Evolutionary conservation across 2,113 vertebrate genomes (phyloP).

Genomic region (Anoura caudifer): DNA sequence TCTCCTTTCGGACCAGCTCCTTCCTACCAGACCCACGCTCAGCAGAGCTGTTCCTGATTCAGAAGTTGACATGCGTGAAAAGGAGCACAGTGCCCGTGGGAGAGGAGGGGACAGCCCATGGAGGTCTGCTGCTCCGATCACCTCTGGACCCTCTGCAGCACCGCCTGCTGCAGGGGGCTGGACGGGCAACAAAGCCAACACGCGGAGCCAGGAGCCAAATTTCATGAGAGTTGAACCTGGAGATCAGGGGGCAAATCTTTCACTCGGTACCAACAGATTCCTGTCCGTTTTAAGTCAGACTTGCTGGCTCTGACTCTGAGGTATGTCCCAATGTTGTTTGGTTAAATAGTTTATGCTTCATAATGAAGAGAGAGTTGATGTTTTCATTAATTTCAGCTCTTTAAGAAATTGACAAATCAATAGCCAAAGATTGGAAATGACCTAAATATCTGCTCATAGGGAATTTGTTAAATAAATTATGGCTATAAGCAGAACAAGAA

Average conservation of each 20-base stretch:
- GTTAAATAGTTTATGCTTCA: conserved; percentile 1
- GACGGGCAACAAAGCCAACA: background rate
- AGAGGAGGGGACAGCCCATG: background rate
- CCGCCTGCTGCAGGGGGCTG: background rate
- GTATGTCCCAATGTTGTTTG: background rate
- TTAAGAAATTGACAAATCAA: conserved; percentile 33
- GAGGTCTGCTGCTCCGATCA: background rate
- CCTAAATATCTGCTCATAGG: background rate
- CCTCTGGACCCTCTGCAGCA: background rate
- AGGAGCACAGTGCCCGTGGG: background rate
- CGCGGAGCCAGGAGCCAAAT: background rate
- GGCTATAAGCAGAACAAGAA: background rate
- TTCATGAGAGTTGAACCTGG: background rate
- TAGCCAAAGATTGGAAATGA: background rate
- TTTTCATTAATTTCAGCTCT: conserved; percentile 1
- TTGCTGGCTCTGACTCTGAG: background rate
- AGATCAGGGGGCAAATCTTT: background rate
- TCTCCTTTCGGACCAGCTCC: background rate
- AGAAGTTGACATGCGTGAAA: background rate
- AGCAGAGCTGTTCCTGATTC: background rate
- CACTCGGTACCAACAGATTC: background rate
- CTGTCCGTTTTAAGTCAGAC: background rate
- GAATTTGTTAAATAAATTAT: background rate
- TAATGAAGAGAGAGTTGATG: conserved; percentile 6
- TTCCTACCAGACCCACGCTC: background rate